Base-by-base conservation (phyloP, 2,888 invertebrate genomes). In the Eupithecia subfuscata region DNA sequence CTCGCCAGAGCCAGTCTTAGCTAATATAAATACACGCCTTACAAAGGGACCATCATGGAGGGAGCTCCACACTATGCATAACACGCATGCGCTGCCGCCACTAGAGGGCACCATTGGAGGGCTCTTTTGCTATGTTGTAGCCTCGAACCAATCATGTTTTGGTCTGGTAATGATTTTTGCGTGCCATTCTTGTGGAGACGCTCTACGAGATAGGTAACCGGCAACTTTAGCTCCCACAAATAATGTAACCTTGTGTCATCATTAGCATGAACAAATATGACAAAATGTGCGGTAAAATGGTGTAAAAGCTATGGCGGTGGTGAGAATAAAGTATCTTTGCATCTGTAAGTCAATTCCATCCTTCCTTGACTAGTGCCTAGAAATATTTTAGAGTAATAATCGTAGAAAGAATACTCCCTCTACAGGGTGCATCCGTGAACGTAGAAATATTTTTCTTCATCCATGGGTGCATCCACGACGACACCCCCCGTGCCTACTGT, bases 291-390 rank as follows among this genome's bases (percentile, higher is more conserved):
- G 34, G 77, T 77, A 43, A 77, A 77, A 73, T 77, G 77, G 77
- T 77, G 77, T 43, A 77, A 77, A 77, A 77, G 77, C 56, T 77
- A 77, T 69, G 77, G 77, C 71, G 77, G 77, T 43, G 77, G 77
- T 34, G 77, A 77, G 75, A 75, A 77, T 71, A 77, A 77, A 64
- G 77, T 77, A 40, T 77, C 77, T 43, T 70, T 77, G 37, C 77
- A 77, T 65, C 52, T 77, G 77, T 77, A 71, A 73, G 77, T 75
- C 43, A 65, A 16, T 16, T 60, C 14, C 12, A 40, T 56, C 22
- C 56, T 56, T 12, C 22, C 0, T 56, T 11, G 8, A 25, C 12
- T 22, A 56, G 14, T 60, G 25, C 56, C 0, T 52, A 3, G 1
- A 48, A 48, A 18, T 16, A 48, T 48, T 48, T 18, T 48, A 40